Percentiles rank a stretch among this genome's conserved stretches.
Conservation (phyloP, 2,797 vertebrate genomes). For the Lacerta agilis region DNA sequence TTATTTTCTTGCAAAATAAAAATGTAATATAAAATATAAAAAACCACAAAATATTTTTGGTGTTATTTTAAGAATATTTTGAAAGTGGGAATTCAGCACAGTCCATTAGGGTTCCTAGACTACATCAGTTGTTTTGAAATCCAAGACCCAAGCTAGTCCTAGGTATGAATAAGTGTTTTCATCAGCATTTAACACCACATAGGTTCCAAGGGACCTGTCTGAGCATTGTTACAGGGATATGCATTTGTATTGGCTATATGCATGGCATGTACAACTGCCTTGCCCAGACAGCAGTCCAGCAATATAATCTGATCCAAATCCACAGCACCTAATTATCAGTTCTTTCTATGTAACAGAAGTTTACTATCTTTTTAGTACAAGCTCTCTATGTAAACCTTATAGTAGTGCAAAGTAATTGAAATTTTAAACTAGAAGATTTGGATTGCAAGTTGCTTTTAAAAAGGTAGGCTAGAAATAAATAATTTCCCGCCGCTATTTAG, state of each 20-base stretch:
- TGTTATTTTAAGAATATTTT: slow-evolving; percentile 60
- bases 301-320: too few relatives aligned
- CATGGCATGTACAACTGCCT: background rate
- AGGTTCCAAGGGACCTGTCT: background rate
- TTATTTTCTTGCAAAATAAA: slow-evolving; percentile 96
- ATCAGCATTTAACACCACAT: background rate
- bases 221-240: background rate
- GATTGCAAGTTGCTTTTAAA: background rate
- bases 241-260: background rate
- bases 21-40: slow-evolving; percentile 83
- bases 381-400: too few relatives aligned
- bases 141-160: background rate
- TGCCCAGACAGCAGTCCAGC: background rate
- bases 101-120: background rate
- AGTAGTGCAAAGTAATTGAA: background rate
- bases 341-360: background rate
- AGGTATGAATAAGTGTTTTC: background rate
- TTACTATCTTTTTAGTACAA: background rate
- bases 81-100: slow-evolving; percentile 30
- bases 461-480: background rate
- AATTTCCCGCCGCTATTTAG: too few relatives aligned
- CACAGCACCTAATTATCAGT: background rate
- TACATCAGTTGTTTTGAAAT: background rate
- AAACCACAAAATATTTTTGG: slow-evolving; percentile 58
- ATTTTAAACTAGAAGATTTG: background rate